Evolutionary conservation across 2,113 vertebrate species (phyloP), one percentile per base, ranked within the genome.

Genomic region (Erinaceus europaeus): DNA sequence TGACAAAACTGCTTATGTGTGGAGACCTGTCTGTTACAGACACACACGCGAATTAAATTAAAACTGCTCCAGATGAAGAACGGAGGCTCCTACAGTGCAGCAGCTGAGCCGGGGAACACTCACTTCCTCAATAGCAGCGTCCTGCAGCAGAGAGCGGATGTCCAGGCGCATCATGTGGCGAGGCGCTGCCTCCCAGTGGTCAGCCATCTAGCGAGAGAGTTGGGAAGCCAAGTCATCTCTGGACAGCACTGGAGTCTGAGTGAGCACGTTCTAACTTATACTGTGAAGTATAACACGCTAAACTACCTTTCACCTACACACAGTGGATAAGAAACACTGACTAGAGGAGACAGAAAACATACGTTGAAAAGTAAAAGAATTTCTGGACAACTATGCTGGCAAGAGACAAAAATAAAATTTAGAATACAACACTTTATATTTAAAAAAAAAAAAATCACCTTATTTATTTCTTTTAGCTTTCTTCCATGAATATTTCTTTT

Each of bases 41-140:
- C 48, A 50, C n/a, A n/a, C n/a, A n/a, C n/a, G n/a, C n/a, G n/a
- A n/a, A n/a, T n/a, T n/a, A n/a, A n/a, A n/a, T n/a, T n/a, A n/a
- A n/a, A n/a, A n/a, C n/a, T n/a, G n/a, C n/a, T n/a, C n/a, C n/a
- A n/a, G n/a, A n/a, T n/a, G n/a, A n/a, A n/a, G n/a, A n/a, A n/a
- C n/a, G n/a, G n/a, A n/a, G n/a, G n/a, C n/a, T n/a, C n/a, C n/a
- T n/a, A n/a, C n/a, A n/a, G n/a, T n/a, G n/a, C n/a, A n/a, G n/a
- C n/a, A n/a, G 36, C 44, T 4, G 57, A 80, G 50, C 13, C 75
- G 64, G 91, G 84, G 55, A 15, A 78, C 15, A 93, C 96, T 95
- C 64, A 99, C 99, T 97, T 99, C 99, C 93, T 99, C 99, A 4
- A 99, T 99, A 74, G 99, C 99, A 92, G 99, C 99, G 96, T 99